phyloP scores from a whole-genome alignment of 2,888 invertebrate genomes.

The Sesia bembeciformis region DNA sequence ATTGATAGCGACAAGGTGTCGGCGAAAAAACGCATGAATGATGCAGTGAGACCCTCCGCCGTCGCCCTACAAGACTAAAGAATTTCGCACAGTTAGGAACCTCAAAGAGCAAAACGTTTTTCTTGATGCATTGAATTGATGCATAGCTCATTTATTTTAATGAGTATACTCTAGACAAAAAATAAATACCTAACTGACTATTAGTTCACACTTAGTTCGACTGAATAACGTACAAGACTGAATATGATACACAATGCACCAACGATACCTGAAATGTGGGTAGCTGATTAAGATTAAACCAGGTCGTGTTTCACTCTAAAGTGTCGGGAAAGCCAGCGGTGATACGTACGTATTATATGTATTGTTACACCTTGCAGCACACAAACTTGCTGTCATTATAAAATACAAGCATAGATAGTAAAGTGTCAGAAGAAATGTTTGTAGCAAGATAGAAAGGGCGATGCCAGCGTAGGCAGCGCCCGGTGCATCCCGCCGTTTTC shows the following conservation, averaged over 20 bases:
- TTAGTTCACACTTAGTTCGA: not conserved
- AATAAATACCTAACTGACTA: not conserved
- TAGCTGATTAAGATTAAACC: too few relatives aligned
- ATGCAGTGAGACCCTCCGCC: slow-evolving; percentile 64
- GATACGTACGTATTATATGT: not conserved
- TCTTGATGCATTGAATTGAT: slow-evolving; percentile 44
- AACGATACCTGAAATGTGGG: too few relatives aligned
- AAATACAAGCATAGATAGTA: slow-evolving; percentile 49
- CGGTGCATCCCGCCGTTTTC: slow-evolving; percentile 31
- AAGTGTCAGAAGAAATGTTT: slow-evolving; percentile 59
- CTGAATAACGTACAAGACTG: not conserved
- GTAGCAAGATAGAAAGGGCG: slow-evolving; percentile 50
- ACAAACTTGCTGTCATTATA: slow-evolving; percentile 38
- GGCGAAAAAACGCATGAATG: slow-evolving; percentile 67
- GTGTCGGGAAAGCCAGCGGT: too few relatives aligned
- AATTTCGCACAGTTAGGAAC: slow-evolving; percentile 58
- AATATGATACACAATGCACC: not conserved
- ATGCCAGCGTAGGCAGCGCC: slow-evolving; percentile 36
- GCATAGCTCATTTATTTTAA: slow-evolving; percentile 69
- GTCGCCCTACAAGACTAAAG: slow-evolving; percentile 58
- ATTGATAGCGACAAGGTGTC: slow-evolving; percentile 66
- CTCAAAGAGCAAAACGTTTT: slow-evolving; percentile 53
- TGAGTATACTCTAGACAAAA: slow-evolving; percentile 17
- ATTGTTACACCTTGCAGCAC: slow-evolving; percentile 17
- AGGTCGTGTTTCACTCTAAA: too few relatives aligned